phyloP scores from a whole-genome alignment of 2,113 vertebrate genomes.

The Isurus oxyrinchus region DNA sequence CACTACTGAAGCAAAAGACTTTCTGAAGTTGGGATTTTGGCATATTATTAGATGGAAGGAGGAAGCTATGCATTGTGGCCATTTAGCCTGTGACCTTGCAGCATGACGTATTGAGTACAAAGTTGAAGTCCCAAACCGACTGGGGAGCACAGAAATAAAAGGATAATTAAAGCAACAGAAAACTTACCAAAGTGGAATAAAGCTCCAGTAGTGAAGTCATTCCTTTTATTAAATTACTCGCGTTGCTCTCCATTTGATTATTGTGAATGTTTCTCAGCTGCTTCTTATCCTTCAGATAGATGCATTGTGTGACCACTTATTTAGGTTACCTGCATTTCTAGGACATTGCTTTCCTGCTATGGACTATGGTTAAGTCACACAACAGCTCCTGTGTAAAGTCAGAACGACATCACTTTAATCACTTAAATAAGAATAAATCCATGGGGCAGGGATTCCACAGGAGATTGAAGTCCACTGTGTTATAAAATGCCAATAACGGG shows the following conservation, averaged over 20 bases:
- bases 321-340: conserved; percentile 22
- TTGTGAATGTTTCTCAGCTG: conserved; percentile 10
- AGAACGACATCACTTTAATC: not conserved
- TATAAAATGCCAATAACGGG: not conserved
- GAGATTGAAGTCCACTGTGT: not conserved
- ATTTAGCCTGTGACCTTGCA: not conserved
- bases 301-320: conserved; percentile 7
- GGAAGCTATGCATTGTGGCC: not conserved
- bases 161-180: not conserved
- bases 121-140: not conserved
- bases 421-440: conserved; percentile 5
- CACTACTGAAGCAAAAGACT: not conserved
- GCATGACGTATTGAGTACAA: not conserved
- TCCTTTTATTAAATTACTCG: not conserved
- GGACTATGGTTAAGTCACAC: not conserved
- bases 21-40: not conserved
- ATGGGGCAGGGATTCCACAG: not conserved
- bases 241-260: not conserved
- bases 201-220: conserved; percentile 13
- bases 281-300: not conserved
- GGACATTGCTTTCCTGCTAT: not conserved
- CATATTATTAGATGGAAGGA: not conserved
- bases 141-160: not conserved
- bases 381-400: conserved; percentile 5
- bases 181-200: conserved; percentile 14